phyloP scores from a whole-genome alignment of 2,888 invertebrate species.

The Elgonia sp. region DNA sequence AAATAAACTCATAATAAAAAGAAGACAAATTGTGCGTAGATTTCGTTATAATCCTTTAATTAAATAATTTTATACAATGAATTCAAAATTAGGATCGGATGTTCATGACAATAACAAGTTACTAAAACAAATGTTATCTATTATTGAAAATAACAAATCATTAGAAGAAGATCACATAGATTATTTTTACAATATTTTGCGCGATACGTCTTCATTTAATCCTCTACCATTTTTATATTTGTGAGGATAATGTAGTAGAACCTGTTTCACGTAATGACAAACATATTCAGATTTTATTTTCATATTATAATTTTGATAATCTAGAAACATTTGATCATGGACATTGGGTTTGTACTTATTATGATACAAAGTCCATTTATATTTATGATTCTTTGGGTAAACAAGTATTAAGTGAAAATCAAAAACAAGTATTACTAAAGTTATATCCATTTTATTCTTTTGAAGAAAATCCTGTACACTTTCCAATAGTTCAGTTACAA shows the following conservation, averaged over 20 bases:
- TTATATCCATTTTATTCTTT: slow-evolving; percentile 48
- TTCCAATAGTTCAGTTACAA: slow-evolving; percentile 43
- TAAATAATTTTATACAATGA: too few relatives aligned
- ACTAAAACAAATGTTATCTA: background rate
- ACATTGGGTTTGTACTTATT: slow-evolving; percentile 60
- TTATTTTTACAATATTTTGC: slow-evolving; percentile 23
- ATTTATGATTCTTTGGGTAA: slow-evolving; percentile 56
- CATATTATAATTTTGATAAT: slow-evolving; percentile 21
- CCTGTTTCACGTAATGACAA: slow-evolving; percentile 21
- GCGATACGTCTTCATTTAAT: slow-evolving; percentile 2
- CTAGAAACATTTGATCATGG: slow-evolving; percentile 24
- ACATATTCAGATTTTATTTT: slow-evolving; percentile 58
- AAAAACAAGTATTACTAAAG: slow-evolving; percentile 37
- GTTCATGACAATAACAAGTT: background rate
- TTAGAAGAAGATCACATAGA: slow-evolving; percentile 38
- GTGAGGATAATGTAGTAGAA: slow-evolving; percentile 3
- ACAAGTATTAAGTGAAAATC: slow-evolving; percentile 24
- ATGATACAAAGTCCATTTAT: slow-evolving; percentile 46
- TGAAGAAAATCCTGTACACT: slow-evolving; percentile 6
- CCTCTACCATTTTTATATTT: slow-evolving; percentile 14
- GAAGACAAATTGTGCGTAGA: too few relatives aligned
- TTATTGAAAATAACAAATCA: background rate
- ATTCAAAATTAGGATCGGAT: too few relatives aligned
- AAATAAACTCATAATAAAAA: too few relatives aligned
- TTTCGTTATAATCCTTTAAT: too few relatives aligned